A percentile compares a stretch with the other conserved stretches of the same genome.
Conservation (phyloP, 2,797 vertebrate genomes). For the Prionace glauca region DNA sequence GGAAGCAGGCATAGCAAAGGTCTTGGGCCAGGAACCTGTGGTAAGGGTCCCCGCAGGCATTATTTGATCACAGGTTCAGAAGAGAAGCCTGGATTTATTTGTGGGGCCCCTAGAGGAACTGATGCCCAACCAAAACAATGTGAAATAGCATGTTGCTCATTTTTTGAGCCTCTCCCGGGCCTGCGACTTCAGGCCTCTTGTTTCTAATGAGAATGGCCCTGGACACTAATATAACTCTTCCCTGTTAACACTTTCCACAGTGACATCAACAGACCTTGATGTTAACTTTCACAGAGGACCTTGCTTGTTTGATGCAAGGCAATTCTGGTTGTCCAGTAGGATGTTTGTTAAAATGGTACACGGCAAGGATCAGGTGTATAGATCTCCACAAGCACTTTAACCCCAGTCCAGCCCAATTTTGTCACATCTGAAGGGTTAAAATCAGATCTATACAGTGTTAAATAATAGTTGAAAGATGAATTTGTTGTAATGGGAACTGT, state of each 20-base stretch:
- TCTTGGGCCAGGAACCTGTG: background rate
- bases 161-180: background rate
- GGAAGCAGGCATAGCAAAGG: background rate
- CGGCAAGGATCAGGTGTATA: background rate
- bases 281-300: background rate
- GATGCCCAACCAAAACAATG: background rate
- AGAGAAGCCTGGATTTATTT: background rate
- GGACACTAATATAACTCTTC: background rate
- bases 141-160: background rate
- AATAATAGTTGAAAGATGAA: background rate
- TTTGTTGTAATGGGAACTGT: background rate
- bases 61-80: background rate
- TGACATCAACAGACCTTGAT: background rate
- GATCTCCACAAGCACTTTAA: background rate
- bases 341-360: background rate
- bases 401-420: background rate
- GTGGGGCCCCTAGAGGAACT: too few relatives aligned
- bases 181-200: background rate
- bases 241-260: background rate
- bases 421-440: background rate
- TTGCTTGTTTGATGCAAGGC: background rate
- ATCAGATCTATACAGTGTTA: background rate
- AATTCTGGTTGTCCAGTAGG: background rate
- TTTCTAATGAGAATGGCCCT: background rate
- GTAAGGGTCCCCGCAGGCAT: background rate